Evolutionary conservation across 2,113 vertebrate species (phyloP), one percentile per base, ranked within the genome.

Genomic region (Myocastor coypus): DNA sequence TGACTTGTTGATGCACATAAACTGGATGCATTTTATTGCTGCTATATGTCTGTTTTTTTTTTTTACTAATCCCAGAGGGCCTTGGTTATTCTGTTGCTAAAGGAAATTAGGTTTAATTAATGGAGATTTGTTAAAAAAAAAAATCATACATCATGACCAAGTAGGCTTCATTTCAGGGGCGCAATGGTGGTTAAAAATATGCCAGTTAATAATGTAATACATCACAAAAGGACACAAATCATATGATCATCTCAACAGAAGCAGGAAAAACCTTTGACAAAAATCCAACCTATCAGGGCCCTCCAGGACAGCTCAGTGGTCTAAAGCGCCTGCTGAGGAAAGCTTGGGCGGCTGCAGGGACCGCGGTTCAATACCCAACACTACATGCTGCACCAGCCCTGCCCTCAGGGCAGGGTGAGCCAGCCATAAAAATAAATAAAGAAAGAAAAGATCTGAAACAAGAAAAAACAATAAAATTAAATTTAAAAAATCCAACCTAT

Each of bases 21-120:
- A 96, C 57, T 17, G 82, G 96, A 88, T 98, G 91, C 3, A 16
- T 98, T 98, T 97, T 97, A 83, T 96, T 98, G 80, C 97, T 97
- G 57, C 94, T 98, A 96, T 98, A 97, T 98, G 98, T 98, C 92
- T 98, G 97, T 98, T 98, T 98, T 98, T 98, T 61, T 68, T 93
- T 84, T 66, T 92, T 80, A 26, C 80, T 89, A 57, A 92, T 91
- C 71, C 92, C 88, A 83, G 78, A 93, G 86, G 61, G 10, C 14
- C 26, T 57, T 94, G 75, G 82, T 80, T 90, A 83, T 86, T 95
- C 55, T 83, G 7, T 94, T 59, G 61, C 63, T 91, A 68, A 93
- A 95, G 77, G 37, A 84, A 46, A 46, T 46, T 46, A 46, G 46
- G 46, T 46, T 46, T 46, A 46, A 46, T 46, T 46, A 46, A 46